A percentile compares a stretch with the other conserved stretches of the same genome.
These are phyloP conservation scores for Urosaurus nigricauda DNA, from an alignment of 2,797 vertebrate genomes.

Conservation along the genomic window DNA sequence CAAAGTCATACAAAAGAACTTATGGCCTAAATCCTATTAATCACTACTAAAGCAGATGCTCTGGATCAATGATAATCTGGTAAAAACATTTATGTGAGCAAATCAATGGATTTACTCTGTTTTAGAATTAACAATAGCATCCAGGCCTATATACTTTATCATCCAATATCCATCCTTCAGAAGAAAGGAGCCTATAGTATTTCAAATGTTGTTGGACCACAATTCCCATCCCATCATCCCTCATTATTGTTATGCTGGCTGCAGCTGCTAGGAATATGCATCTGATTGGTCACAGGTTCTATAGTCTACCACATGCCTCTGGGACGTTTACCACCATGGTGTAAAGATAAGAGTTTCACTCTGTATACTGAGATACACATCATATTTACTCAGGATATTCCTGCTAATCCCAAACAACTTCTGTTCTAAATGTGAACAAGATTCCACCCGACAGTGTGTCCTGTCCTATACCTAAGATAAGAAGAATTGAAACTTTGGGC, in stretches of 20 bases:
- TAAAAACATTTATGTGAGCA: too few species aligned
- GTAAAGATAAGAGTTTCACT: background rate
- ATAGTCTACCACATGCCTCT: background rate
- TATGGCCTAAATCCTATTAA: background rate
- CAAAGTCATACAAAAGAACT: background rate
- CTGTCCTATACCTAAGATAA: background rate
- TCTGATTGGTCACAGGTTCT: background rate
- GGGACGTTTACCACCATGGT: background rate
- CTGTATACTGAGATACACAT: background rate
- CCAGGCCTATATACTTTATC: too few species aligned
- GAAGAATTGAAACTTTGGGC: too few species aligned
- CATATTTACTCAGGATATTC: background rate
- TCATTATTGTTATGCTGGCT: too few species aligned
- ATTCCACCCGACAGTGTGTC: background rate
- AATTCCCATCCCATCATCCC: too few species aligned
- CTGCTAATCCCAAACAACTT: background rate
- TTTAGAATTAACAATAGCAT: too few species aligned
- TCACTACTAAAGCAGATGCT: too few species aligned
- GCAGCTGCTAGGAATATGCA: background rate
- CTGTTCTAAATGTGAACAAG: background rate
- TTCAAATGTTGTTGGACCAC: too few species aligned
- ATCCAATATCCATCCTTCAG: too few species aligned
- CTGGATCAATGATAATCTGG: too few species aligned
- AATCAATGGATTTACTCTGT: too few species aligned
- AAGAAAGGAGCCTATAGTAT: too few species aligned